Percentiles rank a stretch among this genome's conserved stretches.
These are phyloP conservation scores for Gallinago nigripennis DNA, from an alignment of 2,797 vertebrate species.

Conservation along the genomic window DNA sequence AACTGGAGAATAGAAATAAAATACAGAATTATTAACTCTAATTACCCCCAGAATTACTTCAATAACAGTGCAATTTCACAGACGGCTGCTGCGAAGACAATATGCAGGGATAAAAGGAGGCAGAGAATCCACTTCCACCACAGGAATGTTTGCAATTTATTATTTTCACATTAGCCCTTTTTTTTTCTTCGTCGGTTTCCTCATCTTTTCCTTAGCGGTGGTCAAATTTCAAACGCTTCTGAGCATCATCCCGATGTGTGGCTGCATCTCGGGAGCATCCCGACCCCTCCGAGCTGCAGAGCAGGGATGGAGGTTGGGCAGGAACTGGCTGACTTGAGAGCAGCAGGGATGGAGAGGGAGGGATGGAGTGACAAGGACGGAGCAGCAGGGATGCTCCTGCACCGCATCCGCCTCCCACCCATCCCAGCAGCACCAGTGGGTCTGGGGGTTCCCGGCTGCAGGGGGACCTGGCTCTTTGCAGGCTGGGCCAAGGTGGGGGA, in stretches of 20 bases:
- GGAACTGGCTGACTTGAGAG: rapidly evolving
- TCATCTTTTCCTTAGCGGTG: background rate
- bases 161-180: constrained; percentile 66
- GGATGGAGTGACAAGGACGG: background rate
- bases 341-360: rapidly evolving
- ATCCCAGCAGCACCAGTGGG: rapidly evolving
- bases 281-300: background rate
- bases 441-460: rapidly evolving
- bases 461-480: background rate
- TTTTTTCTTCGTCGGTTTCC: background rate
- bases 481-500: rapidly evolving
- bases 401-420: rapidly evolving
- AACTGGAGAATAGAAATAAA: constrained; percentile 77
- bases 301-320: background rate
- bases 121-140: constrained; percentile 73
- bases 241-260: background rate
- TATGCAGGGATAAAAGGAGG: constrained; percentile 65
- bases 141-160: constrained; percentile 75
- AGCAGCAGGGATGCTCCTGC: background rate
- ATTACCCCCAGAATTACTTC: constrained; percentile 78
- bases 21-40: constrained; percentile 78
- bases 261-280: background rate
- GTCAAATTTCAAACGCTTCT: constrained; percentile 16
- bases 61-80: constrained; percentile 76
- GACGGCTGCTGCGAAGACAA: constrained; percentile 75